Base-by-base conservation (phyloP, 2,797 vertebrate species). In the Falco biarmicus region DNA sequence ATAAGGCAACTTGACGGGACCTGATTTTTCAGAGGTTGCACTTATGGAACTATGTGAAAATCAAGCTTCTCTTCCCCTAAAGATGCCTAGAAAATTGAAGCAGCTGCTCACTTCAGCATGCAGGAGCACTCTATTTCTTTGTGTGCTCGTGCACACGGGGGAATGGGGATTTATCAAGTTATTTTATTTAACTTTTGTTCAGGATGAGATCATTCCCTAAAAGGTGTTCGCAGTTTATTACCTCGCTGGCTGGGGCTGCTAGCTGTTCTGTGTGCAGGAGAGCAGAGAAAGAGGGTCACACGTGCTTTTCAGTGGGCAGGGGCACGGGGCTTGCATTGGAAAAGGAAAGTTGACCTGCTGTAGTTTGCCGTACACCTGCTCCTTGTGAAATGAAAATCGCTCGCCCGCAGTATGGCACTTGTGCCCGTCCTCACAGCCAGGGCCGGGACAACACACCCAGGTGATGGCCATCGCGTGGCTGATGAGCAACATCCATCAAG, bases 191-290 rank as follows among this genome's bases (percentile, higher is more conserved):
- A 89, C 89, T 97, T 87, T 93, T 92, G 77, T 76, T 87, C 59
- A 29, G 78, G 68, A 94, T 95, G 92, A 96, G 84, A 82, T 96
- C 89, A 95, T 92, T 89, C 86, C 84, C 84, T 92, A 45, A 45
- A 92, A 96, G 90, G 92, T 92, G 93, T 82, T 95, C 1, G 45
- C 20, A 19, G 81, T 92, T 96, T 75, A 63, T 85, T 91, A 88
- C 61, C 50, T 64, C 7, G 82, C 71, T 92, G 89, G 59, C 81
- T 48, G 88, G 66, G 39, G 37, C 70, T 93, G 88, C 56, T 47
- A 28, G 68, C 65, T 11, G 41, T 18, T 51, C 70, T 66, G 43
- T 34, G 15, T 48, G 48, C 74, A 64, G 34, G 26, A 66, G 80
- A 54, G 77, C 29, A 70, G 43, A 59, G 34, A 51, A 70, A 31